Base-by-base conservation (phyloP, 2,888 invertebrate species). In the Monoplex corrugatus region DNA sequence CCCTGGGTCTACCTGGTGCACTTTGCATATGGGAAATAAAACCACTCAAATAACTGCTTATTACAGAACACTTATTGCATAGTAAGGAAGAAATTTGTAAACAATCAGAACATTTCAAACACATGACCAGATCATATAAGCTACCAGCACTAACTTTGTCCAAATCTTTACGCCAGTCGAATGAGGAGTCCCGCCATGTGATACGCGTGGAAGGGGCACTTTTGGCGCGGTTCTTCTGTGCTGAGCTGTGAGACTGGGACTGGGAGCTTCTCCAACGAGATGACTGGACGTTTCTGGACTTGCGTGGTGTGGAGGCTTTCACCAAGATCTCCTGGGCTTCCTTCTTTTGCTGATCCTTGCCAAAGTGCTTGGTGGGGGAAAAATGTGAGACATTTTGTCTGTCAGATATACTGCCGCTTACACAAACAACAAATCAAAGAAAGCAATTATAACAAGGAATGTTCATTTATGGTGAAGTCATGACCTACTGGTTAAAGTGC, bases 321-420 rank as follows among this genome's bases (percentile, higher is more conserved):
- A 89, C 90, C 5, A 92, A 68, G 32, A 90, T 84, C 35, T 92
- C 92, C 43, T 91, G 90, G 1, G 91, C 91, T 75, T 94, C 93
- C 32, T 90, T 88, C 75, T 91, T 92, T 32, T 92, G 88, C 40
- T 90, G 78, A 13, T 90, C 90, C 89, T 93, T 94, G 32, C 94
- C 94, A 93, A 94, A 94, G 83, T 90, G 90, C 94, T 94, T 91
- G 35, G 23, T n/a, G 43, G 43, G 43, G 5, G 13, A n/a, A n/a
- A n/a, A n/a, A n/a, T n/a, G n/a, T n/a, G n/a, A n/a, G n/a, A n/a
- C n/a, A n/a, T n/a, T 16, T 16, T 16, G 19, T 63, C 23, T 63
- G 23, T 23, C 16, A 23, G 63, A 75, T 75, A 32, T 28, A 32
- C 10, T 75, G n/a, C 38, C 8, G 13, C 13, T n/a, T 84, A 16